Evolutionary conservation across 2,888 invertebrate genomes (phyloP).

Genomic region (Brachyptera putata): DNA sequence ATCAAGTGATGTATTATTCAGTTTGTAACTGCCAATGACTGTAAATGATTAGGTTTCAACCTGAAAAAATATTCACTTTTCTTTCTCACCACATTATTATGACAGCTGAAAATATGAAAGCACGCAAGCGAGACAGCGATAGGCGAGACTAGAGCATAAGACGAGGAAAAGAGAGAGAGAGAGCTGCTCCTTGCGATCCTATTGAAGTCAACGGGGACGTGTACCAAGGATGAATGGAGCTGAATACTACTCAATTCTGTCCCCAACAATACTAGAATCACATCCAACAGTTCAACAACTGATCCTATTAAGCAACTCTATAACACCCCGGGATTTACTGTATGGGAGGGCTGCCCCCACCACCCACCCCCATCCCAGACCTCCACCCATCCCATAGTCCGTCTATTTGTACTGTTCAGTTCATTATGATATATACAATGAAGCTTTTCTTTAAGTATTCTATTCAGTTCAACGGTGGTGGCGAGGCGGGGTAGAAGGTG

Average conservation of each 20-base stretch:
- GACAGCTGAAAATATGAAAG: too few species aligned
- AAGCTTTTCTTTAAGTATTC: constrained; percentile 34
- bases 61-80: too few species aligned
- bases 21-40: too few species aligned
- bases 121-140: too few species aligned
- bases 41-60: too few species aligned
- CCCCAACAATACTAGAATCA: constrained; percentile 35
- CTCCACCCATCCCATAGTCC: constrained; percentile 17
- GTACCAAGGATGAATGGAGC: constrained; percentile 34
- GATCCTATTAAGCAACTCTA: constrained; percentile 36
- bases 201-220: constrained; percentile 28
- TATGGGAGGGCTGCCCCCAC: constrained; percentile 16
- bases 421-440: constrained; percentile 34
- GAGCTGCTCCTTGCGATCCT: constrained; percentile 27
- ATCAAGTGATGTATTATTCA: too few species aligned
- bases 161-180: background rate
- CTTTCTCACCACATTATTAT: too few species aligned
- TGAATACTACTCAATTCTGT: constrained; percentile 36
- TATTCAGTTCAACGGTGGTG: constrained; percentile 25
- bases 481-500: constrained; percentile 30
- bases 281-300: constrained; percentile 36
- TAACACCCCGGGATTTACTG: constrained; percentile 28
- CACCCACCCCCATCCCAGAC: constrained; percentile 4
- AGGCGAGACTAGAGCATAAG: background rate
- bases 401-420: constrained; percentile 34